phyloP scores from a whole-genome alignment of 30 jellyfish, hydroid and myxozoan genomes.

The Chrysaora quinquecirrha region DNA sequence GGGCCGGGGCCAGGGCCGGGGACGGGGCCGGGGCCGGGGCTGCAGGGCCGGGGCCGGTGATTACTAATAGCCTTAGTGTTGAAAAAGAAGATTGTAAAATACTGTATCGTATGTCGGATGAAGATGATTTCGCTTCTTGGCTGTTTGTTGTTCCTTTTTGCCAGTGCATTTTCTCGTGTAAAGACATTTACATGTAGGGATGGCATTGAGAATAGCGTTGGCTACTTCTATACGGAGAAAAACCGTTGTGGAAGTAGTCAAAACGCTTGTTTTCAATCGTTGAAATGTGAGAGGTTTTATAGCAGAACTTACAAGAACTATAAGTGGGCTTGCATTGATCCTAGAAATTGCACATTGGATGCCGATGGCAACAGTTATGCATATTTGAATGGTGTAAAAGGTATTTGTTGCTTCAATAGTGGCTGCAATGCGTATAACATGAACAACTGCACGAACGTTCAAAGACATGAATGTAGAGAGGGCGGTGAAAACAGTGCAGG shows the following conservation, averaged over 20 bases:
- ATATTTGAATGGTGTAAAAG: not conserved
- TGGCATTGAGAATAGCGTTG: not conserved
- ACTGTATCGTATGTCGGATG: no score
- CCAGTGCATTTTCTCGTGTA: not conserved
- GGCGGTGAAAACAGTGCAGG: conserved; percentile 1
- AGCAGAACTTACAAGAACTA: not conserved
- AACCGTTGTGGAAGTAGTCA: not conserved
- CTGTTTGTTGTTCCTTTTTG: not conserved
- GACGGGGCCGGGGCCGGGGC: no score
- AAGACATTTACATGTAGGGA: conserved; percentile 5
- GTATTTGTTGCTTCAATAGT: conserved; percentile 20
- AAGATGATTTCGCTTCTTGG: no score
- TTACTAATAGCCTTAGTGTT: no score
- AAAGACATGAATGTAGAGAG: not conserved
- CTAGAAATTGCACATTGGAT: not conserved
- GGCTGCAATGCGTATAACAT: conserved; percentile 10
- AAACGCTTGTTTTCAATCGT: conserved; percentile 32
- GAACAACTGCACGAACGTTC: conserved; percentile 6
- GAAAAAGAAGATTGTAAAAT: no score
- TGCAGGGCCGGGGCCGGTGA: no score
- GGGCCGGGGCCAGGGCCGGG: no score
- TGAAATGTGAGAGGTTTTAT: not conserved
- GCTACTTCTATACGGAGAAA: not conserved
- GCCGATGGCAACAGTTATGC: not conserved
- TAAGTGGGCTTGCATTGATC: conserved; percentile 15